A percentile compares a stretch with the other conserved stretches of the same genome.
Conservation (phyloP, 2,888 invertebrate species). For the Cerceris rybyensis region DNA sequence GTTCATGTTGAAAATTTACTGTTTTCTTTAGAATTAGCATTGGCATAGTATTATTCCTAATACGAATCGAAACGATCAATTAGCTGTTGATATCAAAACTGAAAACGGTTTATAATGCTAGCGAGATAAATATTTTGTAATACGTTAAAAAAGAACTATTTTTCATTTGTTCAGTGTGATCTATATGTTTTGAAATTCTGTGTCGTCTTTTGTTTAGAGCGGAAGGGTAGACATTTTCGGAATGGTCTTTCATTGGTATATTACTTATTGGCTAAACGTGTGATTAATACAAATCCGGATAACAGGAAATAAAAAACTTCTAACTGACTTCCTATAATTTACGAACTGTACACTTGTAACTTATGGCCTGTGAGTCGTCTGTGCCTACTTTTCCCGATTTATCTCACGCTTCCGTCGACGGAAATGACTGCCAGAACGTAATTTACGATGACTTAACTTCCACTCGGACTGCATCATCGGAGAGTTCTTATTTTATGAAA, state of each 20-base stretch:
- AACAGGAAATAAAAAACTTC: neutral
- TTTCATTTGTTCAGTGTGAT: too few species aligned
- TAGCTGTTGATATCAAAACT: too few species aligned
- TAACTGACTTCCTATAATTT: slow-evolving; percentile 8
- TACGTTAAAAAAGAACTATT: too few species aligned
- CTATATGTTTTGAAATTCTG: too few species aligned
- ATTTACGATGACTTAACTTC: slow-evolving; percentile 40
- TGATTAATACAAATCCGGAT: slow-evolving; percentile 7
- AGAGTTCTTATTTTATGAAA: slow-evolving; percentile 27
- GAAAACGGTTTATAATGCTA: too few species aligned
- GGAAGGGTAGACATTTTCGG: neutral
- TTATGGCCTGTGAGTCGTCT: slow-evolving; percentile 24
- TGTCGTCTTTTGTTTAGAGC: too few species aligned
- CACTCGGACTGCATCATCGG: slow-evolving; percentile 28
- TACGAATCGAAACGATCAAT: too few species aligned
- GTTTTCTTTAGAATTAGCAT: too few species aligned
- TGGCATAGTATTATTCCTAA: too few species aligned
- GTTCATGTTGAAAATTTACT: too few species aligned
- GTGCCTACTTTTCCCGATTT: slow-evolving; percentile 29
- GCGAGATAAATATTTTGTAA: too few species aligned
- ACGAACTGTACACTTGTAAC: slow-evolving; percentile 1
- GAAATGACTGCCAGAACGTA: slow-evolving; percentile 38
- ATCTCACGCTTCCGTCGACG: slow-evolving; percentile 23
- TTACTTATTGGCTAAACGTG: neutral
- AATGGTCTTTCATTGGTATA: neutral